Percentiles rank a stretch among this genome's conserved stretches.
Evolutionary conservation across 2,888 invertebrate species (phyloP).

Genomic region (Ceriagrion tenellum): DNA sequence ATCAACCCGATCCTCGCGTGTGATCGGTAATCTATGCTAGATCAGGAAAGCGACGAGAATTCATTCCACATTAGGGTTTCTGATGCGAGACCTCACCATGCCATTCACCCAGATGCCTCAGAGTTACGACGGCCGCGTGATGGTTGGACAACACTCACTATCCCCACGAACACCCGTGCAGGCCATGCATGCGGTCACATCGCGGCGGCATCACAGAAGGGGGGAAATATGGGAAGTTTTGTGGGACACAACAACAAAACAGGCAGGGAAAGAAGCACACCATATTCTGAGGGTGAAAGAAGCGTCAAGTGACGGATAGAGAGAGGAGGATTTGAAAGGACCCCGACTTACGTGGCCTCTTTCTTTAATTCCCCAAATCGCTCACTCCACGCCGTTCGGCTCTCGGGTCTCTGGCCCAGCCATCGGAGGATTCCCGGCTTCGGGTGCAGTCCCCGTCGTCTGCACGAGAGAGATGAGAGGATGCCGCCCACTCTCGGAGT

Average conservation of each 20-base stretch:
- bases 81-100: too few species aligned
- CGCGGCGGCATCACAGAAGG: not conserved
- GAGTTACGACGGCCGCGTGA: too few species aligned
- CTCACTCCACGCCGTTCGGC: constrained; percentile 49
- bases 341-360: constrained; percentile 50
- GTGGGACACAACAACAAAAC: not conserved
- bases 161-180: not conserved
- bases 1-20: too few species aligned
- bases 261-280: not conserved
- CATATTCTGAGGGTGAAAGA: too few species aligned
- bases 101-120: too few species aligned
- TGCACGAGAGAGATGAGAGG: not conserved
- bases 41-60: too few species aligned
- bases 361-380: constrained; percentile 23
- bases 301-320: not conserved
- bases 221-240: not conserved
- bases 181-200: not conserved
- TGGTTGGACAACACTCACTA: not conserved
- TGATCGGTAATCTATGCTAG: too few species aligned
- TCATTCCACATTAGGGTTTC: too few species aligned
- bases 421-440: constrained; percentile 48
- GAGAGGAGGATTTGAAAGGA: not conserved
- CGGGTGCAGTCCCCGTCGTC: constrained; percentile 47
- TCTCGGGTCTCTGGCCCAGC: constrained; percentile 9
- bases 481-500: not conserved